Conservation (phyloP, 2,797 vertebrate genomes). For the Brachyrhaphis roseni region DNA sequence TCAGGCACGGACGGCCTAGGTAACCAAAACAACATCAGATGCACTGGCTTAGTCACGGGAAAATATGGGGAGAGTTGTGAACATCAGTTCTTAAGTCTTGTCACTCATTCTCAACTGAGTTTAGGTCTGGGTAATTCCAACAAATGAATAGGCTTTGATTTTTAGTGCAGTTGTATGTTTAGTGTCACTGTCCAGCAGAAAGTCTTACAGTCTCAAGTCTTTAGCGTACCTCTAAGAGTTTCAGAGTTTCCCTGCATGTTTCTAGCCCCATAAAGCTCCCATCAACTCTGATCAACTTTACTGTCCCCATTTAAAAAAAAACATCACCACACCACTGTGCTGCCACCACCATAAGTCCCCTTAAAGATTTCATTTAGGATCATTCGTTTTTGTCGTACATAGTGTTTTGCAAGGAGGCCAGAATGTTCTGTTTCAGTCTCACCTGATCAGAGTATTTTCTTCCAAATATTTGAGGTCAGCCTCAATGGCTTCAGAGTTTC, state of each 20-base stretch:
- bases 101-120: neutral
- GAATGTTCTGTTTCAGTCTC: neutral
- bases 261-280: neutral
- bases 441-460: neutral
- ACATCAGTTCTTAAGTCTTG: neutral
- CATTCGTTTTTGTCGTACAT: neutral
- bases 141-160: neutral
- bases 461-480: neutral
- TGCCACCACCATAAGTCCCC: neutral
- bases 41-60: neutral
- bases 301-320: neutral
- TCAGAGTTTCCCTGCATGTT: neutral
- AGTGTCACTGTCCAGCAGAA: neutral
- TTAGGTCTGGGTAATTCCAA: neutral
- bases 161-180: neutral
- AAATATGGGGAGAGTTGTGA: neutral
- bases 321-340: neutral
- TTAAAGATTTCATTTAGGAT: neutral
- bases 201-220: neutral
- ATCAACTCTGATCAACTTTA: neutral
- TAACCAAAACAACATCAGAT: slow-evolving; percentile 29
- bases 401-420: neutral
- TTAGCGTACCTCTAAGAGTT: neutral
- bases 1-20: slow-evolving; percentile 81
- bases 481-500: neutral